Evolutionary conservation across 2,797 vertebrate species (phyloP).

Genomic region (Onychomys arenicola): DNA sequence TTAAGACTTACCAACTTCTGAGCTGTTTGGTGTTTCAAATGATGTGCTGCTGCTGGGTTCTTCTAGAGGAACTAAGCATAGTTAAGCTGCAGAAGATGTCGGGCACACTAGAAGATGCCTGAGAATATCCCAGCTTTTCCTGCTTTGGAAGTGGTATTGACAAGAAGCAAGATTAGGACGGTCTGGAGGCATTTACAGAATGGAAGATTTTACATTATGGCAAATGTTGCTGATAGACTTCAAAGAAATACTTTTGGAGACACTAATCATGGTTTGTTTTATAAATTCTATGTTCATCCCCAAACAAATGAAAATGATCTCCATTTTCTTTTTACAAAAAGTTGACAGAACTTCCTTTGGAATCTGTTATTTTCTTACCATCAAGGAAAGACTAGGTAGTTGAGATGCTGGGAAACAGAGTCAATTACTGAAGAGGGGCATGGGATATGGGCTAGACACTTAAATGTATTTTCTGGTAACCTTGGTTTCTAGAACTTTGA

Average conservation of each 20-base stretch:
- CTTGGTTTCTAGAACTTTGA: background rate
- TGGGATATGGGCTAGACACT: background rate
- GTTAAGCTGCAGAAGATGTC: slow-evolving; percentile 45
- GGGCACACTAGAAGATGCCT: background rate
- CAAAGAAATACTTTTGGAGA: background rate
- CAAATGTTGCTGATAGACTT: background rate
- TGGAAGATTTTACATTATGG: slow-evolving; percentile 14
- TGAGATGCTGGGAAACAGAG: background rate
- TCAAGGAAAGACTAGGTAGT: background rate
- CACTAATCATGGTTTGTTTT: background rate
- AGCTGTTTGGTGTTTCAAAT: slow-evolving; percentile 16
- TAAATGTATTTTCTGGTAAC: background rate
- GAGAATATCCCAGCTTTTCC: background rate
- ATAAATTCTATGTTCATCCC: slow-evolving; percentile 20
- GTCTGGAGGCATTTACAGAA: slow-evolving; percentile 24
- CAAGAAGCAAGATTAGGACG: background rate
- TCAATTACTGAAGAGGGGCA: background rate
- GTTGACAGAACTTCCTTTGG: slow-evolving; percentile 5
- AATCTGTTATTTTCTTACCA: background rate
- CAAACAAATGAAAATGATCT: slow-evolving; percentile 38
- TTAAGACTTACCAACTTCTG: background rate
- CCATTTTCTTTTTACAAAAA: background rate
- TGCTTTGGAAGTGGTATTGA: background rate
- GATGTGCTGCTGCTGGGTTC: background rate
- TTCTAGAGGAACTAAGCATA: background rate